phyloP scores from a whole-genome alignment of 2,113 vertebrate genomes.

The Myrmecophaga tridactyla region DNA sequence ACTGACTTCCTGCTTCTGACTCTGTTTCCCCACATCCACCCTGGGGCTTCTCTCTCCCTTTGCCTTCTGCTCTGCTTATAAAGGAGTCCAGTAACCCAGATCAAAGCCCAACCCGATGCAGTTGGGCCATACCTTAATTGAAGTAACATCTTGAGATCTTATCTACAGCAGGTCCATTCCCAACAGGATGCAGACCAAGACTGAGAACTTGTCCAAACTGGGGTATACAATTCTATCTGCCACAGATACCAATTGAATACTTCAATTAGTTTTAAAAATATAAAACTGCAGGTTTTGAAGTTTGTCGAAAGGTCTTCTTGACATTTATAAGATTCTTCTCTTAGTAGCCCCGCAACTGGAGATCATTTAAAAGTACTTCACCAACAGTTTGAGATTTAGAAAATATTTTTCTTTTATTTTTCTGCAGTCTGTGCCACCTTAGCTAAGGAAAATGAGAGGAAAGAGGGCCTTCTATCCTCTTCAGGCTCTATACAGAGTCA shows the following conservation, averaged over 20 bases:
- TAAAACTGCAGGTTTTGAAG: background rate
- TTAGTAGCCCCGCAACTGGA: slow-evolving; percentile 15
- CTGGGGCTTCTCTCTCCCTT: too few species aligned
- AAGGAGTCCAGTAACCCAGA: too few species aligned
- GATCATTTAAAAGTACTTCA: slow-evolving; percentile 39
- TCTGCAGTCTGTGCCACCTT: background rate
- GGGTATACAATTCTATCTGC: too few species aligned
- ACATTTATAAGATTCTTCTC: background rate
- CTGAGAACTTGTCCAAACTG: too few species aligned
- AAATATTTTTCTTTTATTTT: background rate
- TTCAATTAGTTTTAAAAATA: slow-evolving; percentile 32
- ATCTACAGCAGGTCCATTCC: too few species aligned
- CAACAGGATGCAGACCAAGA: too few species aligned
- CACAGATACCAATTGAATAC: background rate
- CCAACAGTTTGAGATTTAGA: slow-evolving; percentile 2
- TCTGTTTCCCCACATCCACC: too few species aligned
- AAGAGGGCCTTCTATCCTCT: background rate
- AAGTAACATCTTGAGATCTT: too few species aligned
- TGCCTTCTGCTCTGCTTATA: too few species aligned
- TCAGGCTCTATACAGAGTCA: background rate
- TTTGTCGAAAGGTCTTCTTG: background rate
- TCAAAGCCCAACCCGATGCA: too few species aligned
- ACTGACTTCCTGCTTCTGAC: too few species aligned
- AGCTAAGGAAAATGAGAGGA: background rate
- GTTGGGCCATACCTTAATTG: too few species aligned